Percentiles rank a stretch among this genome's conserved stretches.
Evolutionary conservation across 2,113 vertebrate species (phyloP).

Genomic region (Hippocampus mohnikei): DNA sequence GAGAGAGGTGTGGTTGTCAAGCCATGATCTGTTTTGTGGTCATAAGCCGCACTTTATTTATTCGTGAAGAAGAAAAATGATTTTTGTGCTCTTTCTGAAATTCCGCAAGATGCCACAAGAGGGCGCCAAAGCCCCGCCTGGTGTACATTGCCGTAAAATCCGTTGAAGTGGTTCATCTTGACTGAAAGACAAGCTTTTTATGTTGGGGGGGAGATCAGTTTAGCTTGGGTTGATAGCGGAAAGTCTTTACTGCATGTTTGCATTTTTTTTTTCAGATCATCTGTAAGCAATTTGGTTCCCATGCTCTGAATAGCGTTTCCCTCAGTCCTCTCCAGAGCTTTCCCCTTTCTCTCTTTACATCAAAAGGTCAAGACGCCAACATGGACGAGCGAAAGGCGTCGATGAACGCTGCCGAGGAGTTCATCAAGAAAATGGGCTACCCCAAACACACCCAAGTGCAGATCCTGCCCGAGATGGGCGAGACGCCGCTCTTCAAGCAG

Average conservation of each 20-base stretch:
- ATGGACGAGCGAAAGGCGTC: constrained; percentile 88
- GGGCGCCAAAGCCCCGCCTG: neutral
- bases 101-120: neutral
- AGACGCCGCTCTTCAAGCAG: constrained; percentile 97
- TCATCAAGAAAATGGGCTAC: constrained; percentile 95
- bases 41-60: neutral
- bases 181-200: no score
- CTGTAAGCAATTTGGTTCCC: neutral
- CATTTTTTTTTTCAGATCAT: neutral
- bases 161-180: neutral
- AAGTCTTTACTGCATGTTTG: no score
- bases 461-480: constrained; percentile 87
- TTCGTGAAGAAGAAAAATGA: neutral
- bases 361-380: constrained; percentile 85
- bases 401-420: constrained; percentile 87
- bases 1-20: neutral
- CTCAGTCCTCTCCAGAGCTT: neutral
- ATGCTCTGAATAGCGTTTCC: neutral
- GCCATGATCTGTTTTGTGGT: neutral
- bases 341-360: neutral
- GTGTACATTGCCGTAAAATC: neutral
- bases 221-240: no score
- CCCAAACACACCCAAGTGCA: constrained; percentile 92
- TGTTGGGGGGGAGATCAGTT: no score
- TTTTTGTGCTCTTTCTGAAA: no score